These are phyloP conservation scores for Heliconius hewitsoni DNA, from an alignment of 1,140 invertebrate species.

Conservation along the genomic window DNA sequence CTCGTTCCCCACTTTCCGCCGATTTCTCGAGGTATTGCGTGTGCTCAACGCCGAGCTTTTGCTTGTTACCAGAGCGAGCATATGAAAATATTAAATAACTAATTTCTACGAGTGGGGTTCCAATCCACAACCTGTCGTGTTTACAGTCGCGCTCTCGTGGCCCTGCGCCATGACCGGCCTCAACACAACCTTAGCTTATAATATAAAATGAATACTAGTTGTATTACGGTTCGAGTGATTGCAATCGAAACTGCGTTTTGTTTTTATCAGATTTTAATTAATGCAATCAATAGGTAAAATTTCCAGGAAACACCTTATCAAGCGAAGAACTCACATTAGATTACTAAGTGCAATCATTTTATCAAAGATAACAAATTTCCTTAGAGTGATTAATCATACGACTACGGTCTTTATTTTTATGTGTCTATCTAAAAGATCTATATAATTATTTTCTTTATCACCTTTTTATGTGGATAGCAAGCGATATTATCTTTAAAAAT, in stretches of 20 bases:
- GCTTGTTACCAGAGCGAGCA: too few species aligned
- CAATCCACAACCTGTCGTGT: too few species aligned
- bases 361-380: constrained; percentile 6
- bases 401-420: constrained; percentile 12
- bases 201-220: neutral
- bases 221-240: neutral
- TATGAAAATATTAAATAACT: too few species aligned
- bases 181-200: neutral
- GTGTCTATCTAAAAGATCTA: constrained; percentile 3
- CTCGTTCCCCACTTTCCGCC: too few species aligned
- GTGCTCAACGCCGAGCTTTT: too few species aligned
- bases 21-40: too few species aligned
- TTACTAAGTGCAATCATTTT: neutral
- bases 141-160: too few species aligned
- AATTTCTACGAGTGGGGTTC: too few species aligned
- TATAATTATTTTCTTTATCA: neutral
- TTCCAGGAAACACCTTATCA: constrained; percentile 4
- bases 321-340: neutral
- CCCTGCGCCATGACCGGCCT: too few species aligned
- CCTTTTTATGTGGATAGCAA: neutral
- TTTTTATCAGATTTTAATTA: neutral
- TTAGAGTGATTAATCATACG: neutral
- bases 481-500: neutral
- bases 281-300: neutral
- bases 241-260: neutral